Conservation (phyloP, 2,113 vertebrate genomes). For the Heterotilapia buettikoferi region DNA sequence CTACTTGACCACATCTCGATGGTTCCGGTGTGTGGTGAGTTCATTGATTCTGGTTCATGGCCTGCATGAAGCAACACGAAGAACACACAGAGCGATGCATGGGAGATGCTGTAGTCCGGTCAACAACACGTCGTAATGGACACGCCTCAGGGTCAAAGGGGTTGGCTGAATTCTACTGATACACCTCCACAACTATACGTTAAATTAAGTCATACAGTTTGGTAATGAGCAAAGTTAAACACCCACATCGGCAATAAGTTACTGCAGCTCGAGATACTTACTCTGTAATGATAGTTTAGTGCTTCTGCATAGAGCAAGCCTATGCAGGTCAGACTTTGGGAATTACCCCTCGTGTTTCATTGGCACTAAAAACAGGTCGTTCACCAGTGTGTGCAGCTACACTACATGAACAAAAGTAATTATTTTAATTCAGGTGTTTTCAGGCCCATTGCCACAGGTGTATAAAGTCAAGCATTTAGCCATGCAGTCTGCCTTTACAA, state of each 20-base stretch:
- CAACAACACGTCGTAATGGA: not conserved
- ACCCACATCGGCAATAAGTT: not conserved
- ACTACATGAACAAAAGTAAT: not conserved
- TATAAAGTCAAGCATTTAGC: not conserved
- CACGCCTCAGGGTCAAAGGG: fast-evolving
- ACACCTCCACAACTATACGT: not conserved
- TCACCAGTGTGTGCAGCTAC: not conserved
- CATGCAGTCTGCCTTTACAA: not conserved
- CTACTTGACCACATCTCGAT: fast-evolving
- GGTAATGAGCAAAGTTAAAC: not conserved
- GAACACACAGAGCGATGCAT: not conserved
- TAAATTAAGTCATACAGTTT: not conserved
- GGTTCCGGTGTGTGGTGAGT: fast-evolving
- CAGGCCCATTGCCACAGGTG: not conserved
- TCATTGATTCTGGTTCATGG: not conserved
- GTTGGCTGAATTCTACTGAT: not conserved
- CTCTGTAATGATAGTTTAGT: not conserved
- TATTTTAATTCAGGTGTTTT: not conserved
- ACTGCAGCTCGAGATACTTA: not conserved
- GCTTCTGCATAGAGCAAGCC: not conserved
- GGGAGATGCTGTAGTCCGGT: fast-evolving
- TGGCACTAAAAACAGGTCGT: not conserved
- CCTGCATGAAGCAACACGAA: not conserved
- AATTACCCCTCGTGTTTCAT: not conserved
- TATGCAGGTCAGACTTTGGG: not conserved